These are phyloP conservation scores for Ictalurus punctatus DNA, from an alignment of 2,113 vertebrate genomes.

Conservation along the genomic window DNA sequence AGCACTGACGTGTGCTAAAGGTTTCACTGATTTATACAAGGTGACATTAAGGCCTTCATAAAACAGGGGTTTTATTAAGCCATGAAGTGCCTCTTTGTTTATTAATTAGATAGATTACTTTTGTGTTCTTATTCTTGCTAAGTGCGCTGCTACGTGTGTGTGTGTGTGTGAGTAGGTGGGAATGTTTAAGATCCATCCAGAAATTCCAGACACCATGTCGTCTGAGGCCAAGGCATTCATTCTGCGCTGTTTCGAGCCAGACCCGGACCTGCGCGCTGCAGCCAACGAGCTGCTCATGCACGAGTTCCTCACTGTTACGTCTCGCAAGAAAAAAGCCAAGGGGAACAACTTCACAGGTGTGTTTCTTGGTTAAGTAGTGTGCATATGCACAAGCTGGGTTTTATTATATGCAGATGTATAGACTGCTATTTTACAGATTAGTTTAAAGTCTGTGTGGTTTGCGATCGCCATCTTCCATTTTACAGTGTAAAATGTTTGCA, in stretches of 20 bases:
- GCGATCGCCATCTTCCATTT: not conserved
- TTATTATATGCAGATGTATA: not conserved
- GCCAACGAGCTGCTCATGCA: constrained; percentile 88
- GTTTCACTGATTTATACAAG: not conserved
- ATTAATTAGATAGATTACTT: not conserved
- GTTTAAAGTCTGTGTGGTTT: not conserved
- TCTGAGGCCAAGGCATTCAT: constrained; percentile 94
- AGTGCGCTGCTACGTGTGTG: not conserved
- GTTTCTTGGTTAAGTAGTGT: not conserved
- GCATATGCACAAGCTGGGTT: constrained; percentile 7
- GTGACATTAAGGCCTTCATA: not conserved
- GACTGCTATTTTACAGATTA: constrained; percentile 11
- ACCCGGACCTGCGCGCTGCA: constrained; percentile 88
- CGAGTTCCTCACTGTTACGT: constrained; percentile 95
- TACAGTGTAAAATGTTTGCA: not conserved
- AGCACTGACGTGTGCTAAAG: not conserved
- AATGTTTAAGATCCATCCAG: constrained; percentile 99
- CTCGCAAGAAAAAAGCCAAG: constrained; percentile 89
- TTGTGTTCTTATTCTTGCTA: not conserved
- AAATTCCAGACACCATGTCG: constrained; percentile 98
- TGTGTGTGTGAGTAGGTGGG: constrained; percentile 79
- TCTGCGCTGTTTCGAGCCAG: constrained; percentile 93
- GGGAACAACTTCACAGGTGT: constrained; percentile 84
- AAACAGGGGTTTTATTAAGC: not conserved
- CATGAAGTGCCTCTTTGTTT: not conserved